Evolutionary conservation across 2,113 vertebrate species (phyloP).

Genomic region (Paratilapia polleni): DNA sequence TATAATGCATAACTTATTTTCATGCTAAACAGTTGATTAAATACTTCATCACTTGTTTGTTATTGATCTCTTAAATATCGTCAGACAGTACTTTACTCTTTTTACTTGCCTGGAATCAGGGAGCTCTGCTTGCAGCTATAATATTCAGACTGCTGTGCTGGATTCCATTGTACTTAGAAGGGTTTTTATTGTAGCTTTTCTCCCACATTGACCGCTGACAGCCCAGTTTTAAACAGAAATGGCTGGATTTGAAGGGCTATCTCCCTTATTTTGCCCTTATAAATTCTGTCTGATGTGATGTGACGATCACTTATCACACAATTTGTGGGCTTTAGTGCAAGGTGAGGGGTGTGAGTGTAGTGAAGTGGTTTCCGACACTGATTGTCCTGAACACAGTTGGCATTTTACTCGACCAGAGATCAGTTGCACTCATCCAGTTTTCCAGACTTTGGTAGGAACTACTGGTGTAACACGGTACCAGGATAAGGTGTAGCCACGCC

Average conservation of each 20-base stretch:
- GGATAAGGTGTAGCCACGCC: neutral
- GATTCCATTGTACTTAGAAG: neutral
- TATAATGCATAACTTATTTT: neutral
- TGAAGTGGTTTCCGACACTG: neutral
- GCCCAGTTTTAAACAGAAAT: constrained; percentile 1
- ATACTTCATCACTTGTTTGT: neutral
- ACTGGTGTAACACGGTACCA: neutral
- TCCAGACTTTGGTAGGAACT: neutral
- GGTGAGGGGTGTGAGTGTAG: neutral
- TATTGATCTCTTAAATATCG: neutral
- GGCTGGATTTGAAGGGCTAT: neutral
- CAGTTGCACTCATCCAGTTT: neutral
- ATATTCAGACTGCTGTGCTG: neutral
- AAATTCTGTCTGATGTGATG: constrained; percentile 31
- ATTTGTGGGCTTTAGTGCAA: neutral
- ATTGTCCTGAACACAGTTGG: neutral
- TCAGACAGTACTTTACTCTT: neutral
- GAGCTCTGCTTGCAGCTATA: neutral
- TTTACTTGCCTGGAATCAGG: neutral
- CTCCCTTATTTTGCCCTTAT: neutral
- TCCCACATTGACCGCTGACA: neutral
- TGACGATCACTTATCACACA: constrained; percentile 23
- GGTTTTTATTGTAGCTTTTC: neutral
- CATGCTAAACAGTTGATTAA: neutral
- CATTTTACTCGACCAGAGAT: neutral